These are phyloP conservation scores for Rhizoglyphus robini DNA, from an alignment of 1,140 invertebrate species.

Conservation along the genomic window DNA sequence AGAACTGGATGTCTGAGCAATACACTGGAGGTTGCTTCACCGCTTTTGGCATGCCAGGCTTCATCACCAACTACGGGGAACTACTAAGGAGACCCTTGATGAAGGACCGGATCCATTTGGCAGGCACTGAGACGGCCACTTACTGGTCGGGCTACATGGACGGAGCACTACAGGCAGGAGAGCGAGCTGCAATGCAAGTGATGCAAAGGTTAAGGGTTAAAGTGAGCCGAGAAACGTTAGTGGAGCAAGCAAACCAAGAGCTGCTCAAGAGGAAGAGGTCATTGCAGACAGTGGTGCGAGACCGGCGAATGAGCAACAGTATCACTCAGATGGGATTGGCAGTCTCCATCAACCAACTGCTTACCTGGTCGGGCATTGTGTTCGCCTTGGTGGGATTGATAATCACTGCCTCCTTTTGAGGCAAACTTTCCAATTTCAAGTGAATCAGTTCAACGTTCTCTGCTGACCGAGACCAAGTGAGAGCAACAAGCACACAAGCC, in stretches of 20 bases:
- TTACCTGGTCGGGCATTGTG: slow-evolving; percentile 1
- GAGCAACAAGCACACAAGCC: no score
- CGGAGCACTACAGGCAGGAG: slow-evolving; percentile 41
- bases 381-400: neutral
- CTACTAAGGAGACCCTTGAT: slow-evolving; percentile 27
- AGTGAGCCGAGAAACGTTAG: neutral
- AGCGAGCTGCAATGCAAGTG: slow-evolving; percentile 35
- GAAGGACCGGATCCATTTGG: slow-evolving; percentile 34
- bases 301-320: neutral
- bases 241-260: neutral
- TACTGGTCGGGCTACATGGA: slow-evolving; percentile 44
- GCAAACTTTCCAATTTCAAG: no score
- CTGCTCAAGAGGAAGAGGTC: neutral
- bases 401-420: neutral
- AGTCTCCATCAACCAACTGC: slow-evolving; percentile 8
- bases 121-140: slow-evolving; percentile 42
- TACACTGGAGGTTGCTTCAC: slow-evolving; percentile 33
- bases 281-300: neutral
- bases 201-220: neutral
- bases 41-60: slow-evolving; percentile 22
- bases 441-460: no score
- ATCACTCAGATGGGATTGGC: neutral
- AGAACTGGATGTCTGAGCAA: slow-evolving; percentile 33
- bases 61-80: slow-evolving; percentile 24
- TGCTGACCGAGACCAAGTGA: no score